phyloP scores from a whole-genome alignment of 2,888 invertebrate genomes.

The Calliphora vomitoria region DNA sequence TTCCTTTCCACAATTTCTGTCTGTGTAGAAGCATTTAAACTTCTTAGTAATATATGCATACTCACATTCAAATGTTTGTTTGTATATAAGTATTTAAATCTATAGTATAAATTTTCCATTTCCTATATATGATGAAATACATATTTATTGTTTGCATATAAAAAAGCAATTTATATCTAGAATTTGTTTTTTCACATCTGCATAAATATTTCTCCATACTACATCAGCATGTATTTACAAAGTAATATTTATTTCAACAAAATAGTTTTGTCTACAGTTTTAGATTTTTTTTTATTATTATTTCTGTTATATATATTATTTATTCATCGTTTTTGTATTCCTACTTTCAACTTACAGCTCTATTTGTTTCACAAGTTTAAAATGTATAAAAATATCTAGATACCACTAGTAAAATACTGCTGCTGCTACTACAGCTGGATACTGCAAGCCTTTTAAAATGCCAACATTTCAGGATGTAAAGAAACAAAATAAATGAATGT shows the following conservation, averaged over 20 bases:
- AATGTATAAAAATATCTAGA: conserved; percentile 32
- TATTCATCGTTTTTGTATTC: background rate
- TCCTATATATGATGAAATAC: conserved; percentile 38
- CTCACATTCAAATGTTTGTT: background rate
- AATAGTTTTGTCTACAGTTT: conserved; percentile 60
- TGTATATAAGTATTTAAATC: conserved; percentile 28
- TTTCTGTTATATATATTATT: background rate
- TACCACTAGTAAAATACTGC: conserved; percentile 18
- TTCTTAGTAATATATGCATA: background rate
- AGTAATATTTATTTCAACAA: conserved; percentile 68
- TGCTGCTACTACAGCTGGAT: background rate
- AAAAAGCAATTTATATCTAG: conserved; percentile 52
- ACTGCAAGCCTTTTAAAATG: conserved; percentile 29
- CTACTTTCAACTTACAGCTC: conserved; percentile 22
- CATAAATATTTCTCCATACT: conserved; percentile 52
- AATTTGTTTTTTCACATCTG: conserved; percentile 41
- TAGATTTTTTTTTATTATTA: conserved; percentile 16
- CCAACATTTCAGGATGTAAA: background rate
- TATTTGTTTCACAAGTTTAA: conserved; percentile 40
- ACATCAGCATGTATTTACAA: conserved; percentile 58
- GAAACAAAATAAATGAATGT: background rate
- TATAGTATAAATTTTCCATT: conserved; percentile 42
- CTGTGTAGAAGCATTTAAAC: background rate
- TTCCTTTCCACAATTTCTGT: background rate
- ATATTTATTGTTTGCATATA: conserved; percentile 45